Evolutionary conservation across 2,113 vertebrate species (phyloP).

Genomic region (Kryptolebias marmoratus): DNA sequence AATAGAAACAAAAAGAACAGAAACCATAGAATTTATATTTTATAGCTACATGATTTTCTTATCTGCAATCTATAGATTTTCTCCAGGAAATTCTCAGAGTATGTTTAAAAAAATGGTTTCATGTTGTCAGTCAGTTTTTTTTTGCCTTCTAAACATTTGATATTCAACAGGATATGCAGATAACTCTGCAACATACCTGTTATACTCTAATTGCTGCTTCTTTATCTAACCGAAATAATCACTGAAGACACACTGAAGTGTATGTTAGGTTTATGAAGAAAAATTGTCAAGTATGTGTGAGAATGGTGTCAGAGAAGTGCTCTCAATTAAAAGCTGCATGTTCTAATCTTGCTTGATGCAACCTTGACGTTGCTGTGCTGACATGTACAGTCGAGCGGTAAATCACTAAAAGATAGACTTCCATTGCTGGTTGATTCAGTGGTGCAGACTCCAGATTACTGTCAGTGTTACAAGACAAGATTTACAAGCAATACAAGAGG

Average conservation of each 20-base stretch:
- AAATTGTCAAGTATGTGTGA: conserved; percentile 11
- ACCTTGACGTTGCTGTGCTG: conserved; percentile 46
- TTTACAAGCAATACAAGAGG: neutral
- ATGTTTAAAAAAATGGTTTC: neutral
- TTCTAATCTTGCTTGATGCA: conserved; percentile 60
- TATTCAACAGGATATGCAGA: conserved; percentile 14
- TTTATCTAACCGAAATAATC: conserved; percentile 40
- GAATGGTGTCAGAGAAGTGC: conserved; percentile 15
- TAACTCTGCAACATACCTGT: conserved; percentile 12
- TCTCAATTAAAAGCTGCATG: conserved; percentile 70
- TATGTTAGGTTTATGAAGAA: conserved; percentile 28
- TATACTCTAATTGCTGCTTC: conserved; percentile 12
- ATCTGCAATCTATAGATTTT: conserved; percentile 9
- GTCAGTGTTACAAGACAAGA: conserved; percentile 12
- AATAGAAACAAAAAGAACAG: too few relatives aligned
- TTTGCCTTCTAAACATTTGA: conserved; percentile 12
- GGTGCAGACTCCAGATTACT: conserved; percentile 35
- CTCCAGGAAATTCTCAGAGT: neutral
- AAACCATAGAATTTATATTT: too few relatives aligned
- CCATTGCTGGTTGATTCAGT: conserved; percentile 27
- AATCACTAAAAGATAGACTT: conserved; percentile 58
- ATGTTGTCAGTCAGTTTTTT: neutral
- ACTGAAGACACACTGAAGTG: conserved; percentile 10
- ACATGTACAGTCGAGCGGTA: conserved; percentile 60
- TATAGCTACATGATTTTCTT: too few relatives aligned